Evolutionary conservation across 2,113 vertebrate genomes (phyloP), one percentile per base, ranked within the genome.

Genomic region (Suncus etruscus): DNA sequence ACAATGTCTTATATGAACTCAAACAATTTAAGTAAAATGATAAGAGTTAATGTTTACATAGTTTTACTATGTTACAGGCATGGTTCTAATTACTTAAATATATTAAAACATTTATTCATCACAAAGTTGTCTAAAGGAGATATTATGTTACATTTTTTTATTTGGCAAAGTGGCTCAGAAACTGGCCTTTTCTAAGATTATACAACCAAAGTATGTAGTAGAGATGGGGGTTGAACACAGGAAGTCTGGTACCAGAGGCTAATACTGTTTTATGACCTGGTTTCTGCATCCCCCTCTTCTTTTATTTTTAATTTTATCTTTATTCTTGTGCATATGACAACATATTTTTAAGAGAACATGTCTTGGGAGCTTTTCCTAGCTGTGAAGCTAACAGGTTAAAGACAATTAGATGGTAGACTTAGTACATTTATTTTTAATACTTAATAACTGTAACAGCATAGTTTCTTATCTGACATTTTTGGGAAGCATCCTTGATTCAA

Each of bases 381-480:
- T 29, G 14, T 1, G 2, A 48, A 15, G 11, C 11, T 1, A 50
- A 63, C 10, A 78, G 61, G 48, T 31, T 48, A 11, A 31, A 65
- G 48, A 58, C 78, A 69, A 10, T 51, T n/a, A 15, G 39, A 50
- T 1, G 20, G 27, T 12, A 25, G 9, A 68, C 39, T 63, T 10
- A 29, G 75, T 39, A n/a, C 68, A 58, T 25, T 92, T 48, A 80
- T 88, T 92, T 91, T 90, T 45, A 89, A 66, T 58, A 61, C 27
- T 15, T 31, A 51, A 8, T 45, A 86, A 90, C 1, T 14, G 31
- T 6, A 78, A 54, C 6, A 69, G n/a, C 20, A 51, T 3, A 48
- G 58, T 29, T 94, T 85, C 75, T 82, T 45, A 68, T 86, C 3
- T 88, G 75, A 39, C 72, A 65, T 73, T 22, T 65, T 1, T 16